Evolutionary conservation across 2,888 invertebrate species (phyloP), one percentile per base, ranked within the genome.

Genomic region (Phlogophora meticulosa): DNA sequence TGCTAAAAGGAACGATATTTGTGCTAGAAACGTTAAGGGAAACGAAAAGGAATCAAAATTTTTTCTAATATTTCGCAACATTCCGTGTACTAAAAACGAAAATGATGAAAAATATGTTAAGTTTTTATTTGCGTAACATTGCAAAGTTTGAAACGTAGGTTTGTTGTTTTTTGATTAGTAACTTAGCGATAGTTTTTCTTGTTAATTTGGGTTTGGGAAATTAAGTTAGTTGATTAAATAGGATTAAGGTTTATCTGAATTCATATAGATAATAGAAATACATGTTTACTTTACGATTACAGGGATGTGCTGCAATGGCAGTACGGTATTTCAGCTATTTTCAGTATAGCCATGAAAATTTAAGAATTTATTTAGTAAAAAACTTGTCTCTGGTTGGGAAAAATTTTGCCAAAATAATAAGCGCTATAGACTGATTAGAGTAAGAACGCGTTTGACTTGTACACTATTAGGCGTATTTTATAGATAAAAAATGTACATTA

Each of bases 341-440:
- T 78, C 83, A 80, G 80, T 82, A 85, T 87, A 89, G 88, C 87
- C 70, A 60, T 43, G 84, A 72, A 73, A 75, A 87, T 87, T n/a
- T 88, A 87, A 86, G 90, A 91, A 92, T 92, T 92, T 93, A 91
- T 91, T 92, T 88, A 89, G 88, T 77, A 81, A 81, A 85, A 85
- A 85, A 84, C 82, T 89, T 87, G 84, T 87, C 86, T 89, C 84
- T 85, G 84, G 82, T 87, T 82, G 85, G 85, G 85, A 87, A 88
- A 88, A 88, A 86, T 86, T 85, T 91, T 93, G 93, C 92, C 93
- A 94, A 95, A 94, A 93, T 94, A 93, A 95, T 94, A 94, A 94
- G 92, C 95, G 94, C 94, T 95, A 95, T 95, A 95, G 95, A 95
- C 95, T 95, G 95, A 95, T 93, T 95, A 95, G 95, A 93, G 89